Conservation (phyloP, 2,797 vertebrate species). For the Silurus lanzhouensis region DNA sequence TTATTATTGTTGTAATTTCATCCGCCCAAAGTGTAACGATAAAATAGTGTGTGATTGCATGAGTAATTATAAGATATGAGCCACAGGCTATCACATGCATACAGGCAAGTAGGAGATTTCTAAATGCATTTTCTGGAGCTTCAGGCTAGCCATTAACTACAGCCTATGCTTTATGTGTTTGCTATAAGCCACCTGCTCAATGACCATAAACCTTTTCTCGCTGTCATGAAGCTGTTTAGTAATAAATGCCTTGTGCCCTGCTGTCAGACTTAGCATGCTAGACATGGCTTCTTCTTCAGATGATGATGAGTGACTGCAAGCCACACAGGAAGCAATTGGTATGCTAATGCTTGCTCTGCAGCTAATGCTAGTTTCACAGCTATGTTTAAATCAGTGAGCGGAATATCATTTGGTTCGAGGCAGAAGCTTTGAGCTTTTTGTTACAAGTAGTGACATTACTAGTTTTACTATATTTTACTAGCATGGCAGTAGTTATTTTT, state of each 20-base stretch:
- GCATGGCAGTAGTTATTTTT: not conserved
- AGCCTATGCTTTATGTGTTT: conserved; percentile 38
- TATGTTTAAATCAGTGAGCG: conserved; percentile 12
- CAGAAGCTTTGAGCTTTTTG: not conserved
- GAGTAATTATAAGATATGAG: conserved; percentile 28
- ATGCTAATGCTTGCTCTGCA: conserved; percentile 13
- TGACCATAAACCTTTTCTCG: conserved; percentile 33
- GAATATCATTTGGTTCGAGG: conserved; percentile 2
- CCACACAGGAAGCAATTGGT: conserved; percentile 5
- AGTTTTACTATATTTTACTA: not conserved
- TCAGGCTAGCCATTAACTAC: conserved; percentile 33
- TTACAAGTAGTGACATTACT: too few relatives aligned
- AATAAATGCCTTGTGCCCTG: conserved; percentile 28
- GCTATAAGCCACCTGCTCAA: conserved; percentile 39
- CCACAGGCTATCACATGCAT: conserved; percentile 9
- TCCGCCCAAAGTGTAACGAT: not conserved
- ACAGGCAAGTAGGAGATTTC: not conserved
- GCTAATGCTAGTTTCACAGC: conserved; percentile 16
- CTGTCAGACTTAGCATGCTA: conserved; percentile 9
- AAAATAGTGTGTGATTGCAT: conserved; percentile 30
- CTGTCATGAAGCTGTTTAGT: conserved; percentile 25
- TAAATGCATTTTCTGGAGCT: conserved; percentile 29
- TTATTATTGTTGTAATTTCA: conserved; percentile 15
- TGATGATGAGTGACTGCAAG: not conserved
- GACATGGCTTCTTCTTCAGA: conserved; percentile 9